Evolutionary conservation across 2,113 vertebrate genomes (phyloP), one percentile per base, ranked within the genome.

Genomic region (Lichenostomus cassidix): DNA sequence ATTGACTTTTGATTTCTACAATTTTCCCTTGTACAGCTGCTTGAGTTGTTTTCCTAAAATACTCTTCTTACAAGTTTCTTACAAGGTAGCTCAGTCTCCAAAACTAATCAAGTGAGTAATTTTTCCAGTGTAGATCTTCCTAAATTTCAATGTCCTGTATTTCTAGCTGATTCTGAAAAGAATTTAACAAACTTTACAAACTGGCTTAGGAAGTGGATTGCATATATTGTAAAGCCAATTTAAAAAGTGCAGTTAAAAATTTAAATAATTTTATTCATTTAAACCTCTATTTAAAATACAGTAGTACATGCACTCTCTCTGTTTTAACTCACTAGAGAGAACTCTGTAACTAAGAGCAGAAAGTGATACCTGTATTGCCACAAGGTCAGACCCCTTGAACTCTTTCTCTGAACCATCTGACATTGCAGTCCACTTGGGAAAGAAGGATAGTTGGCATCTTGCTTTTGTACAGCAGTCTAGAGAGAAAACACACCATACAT

Each of bases 361-460:
- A 92, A 86, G 35, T 47, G 47, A 60, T 96, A 90, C 58, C 52
- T 86, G 15, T 56, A 37, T 62, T 77, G 78, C 79, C 56, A 41
- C 46, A 83, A 65, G 85, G 68, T 90, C 82, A 90, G 87, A 81
- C 20, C 62, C 62, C 28, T 90, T 80, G 76, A 76, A 85, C 62
- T 50, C 4, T 83, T 92, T 83, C 70, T 74, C 17, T 95, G 83
- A 93, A 73, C 80, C 46, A 73, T 53, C 49, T 92, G 86, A 93
- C 46, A 52, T 1, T 75, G 56, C 1, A 18, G 56, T 75, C n/a
- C 37, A 62, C 46, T 28, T 84, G 52, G 35, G 76, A 29, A 88
- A 67, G 44, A 81, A 11, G 15, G 11, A 8, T 55, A 9, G 33
- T 56, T 76, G 65, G 35, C 70, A 31, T 80, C 79, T 83, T 82